These are phyloP conservation scores for Hipparchia sbordonii DNA, from an alignment of 2,888 invertebrate genomes.

Conservation along the genomic window DNA sequence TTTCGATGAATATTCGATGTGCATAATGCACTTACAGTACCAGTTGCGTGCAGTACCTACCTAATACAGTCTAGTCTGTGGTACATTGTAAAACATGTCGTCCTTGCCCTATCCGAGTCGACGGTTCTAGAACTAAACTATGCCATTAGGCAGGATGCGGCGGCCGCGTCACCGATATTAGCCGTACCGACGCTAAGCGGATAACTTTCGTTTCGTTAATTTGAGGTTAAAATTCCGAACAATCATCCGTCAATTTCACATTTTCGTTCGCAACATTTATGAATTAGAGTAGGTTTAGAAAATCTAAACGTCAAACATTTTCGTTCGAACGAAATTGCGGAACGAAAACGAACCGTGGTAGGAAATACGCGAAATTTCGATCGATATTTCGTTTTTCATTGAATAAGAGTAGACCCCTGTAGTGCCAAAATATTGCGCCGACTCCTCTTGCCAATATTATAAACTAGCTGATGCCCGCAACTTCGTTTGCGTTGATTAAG, in stretches of 20 bases:
- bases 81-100: conserved; percentile 26
- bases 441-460: not conserved
- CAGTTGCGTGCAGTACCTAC: not conserved
- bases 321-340: no score
- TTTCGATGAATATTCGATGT: conserved; percentile 15
- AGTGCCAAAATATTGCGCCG: not conserved
- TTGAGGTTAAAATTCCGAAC: no score
- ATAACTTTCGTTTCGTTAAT: not conserved
- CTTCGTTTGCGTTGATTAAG: no score
- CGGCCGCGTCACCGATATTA: conserved; percentile 21
- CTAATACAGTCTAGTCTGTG: not conserved
- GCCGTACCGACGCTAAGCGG: not conserved
- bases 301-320: no score
- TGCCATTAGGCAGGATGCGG: conserved; percentile 34
- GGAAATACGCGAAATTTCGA: no score
- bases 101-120: conserved; percentile 33
- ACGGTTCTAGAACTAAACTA: conserved; percentile 34
- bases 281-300: no score
- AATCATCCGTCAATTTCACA: no score
- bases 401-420: not conserved
- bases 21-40: not conserved
- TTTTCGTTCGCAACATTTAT: no score
- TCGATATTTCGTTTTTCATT: no score
- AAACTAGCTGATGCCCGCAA: no score
- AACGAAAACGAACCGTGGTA: no score